Evolutionary conservation across 1,140 invertebrate genomes (phyloP), one percentile per base, ranked within the genome.

Genomic region (Artemia franciscana): DNA sequence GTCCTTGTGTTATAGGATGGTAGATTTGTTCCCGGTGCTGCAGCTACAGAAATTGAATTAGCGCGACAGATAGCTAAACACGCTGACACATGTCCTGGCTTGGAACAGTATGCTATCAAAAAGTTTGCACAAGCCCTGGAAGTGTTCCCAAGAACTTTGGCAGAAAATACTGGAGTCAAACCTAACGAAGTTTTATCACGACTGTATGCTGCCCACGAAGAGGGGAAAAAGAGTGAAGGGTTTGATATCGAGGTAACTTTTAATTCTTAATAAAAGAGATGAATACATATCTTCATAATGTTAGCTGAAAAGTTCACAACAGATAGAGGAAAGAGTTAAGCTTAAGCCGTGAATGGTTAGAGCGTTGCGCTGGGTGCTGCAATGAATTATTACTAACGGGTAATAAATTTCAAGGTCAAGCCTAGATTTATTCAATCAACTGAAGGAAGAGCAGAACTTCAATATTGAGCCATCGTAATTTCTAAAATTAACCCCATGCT

Each of bases 51-150:
- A 78, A 84, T 97, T 64, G 91, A 97, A 74, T 74, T 99, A 26
- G 90, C 93, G 4, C 80, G 84, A 59, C 82, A 88, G 70, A 78
- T 99, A 15, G 76, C 84, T 4, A 79, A 82, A 26, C 94, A 83
- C 72, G 93, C 89, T 4, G 89, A 95, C 67, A 92, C 86, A 27
- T 75, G 91, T 56, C 88, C 92, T 2, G 94, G 94, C 5, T 75
- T 99, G 60, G 91, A 97, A 70, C 95, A 98, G 71, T 99, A 98
- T 75, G 86, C 94, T 25, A 88, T 97, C 1, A 82, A 90, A 64
- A 94, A 92, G 71, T 98, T 95, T 75, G 90, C 90, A 26, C 79
- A 84, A 61, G 88, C 94, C 4, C 72, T 99, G 0, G 91, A 97
- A 76, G 78, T 78, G 28, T 85, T 99, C 67, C 89, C 93, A 0